Conservation (phyloP, 1,140 invertebrate genomes). For the Drosophila ohnishii region DNA sequence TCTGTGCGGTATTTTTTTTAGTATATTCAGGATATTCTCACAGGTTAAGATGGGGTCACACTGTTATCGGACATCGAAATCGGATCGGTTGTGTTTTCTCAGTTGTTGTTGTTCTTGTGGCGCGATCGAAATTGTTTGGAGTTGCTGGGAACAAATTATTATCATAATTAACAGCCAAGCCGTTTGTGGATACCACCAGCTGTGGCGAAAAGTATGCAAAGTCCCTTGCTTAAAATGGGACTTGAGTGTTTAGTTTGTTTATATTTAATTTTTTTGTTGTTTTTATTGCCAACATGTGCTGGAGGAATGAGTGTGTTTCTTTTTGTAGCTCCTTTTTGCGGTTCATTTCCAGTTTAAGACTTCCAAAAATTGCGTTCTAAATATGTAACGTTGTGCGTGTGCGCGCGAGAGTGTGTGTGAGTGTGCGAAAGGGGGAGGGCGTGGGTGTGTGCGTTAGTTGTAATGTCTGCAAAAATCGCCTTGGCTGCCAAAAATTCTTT, state of each 20-base stretch:
- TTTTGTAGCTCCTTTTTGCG: neutral
- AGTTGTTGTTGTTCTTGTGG: conserved; percentile 27
- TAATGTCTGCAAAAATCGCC: conserved; percentile 30
- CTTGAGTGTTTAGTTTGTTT: neutral
- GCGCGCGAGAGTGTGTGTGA: conserved; percentile 9
- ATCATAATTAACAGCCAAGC: conserved; percentile 2
- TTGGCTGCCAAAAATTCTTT: conserved; percentile 5
- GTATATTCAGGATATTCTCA: neutral
- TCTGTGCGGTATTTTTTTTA: too few relatives aligned
- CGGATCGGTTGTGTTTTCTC: conserved; percentile 18
- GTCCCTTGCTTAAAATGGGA: neutral
- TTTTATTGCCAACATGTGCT: conserved; percentile 11
- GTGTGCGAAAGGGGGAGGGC: conserved; percentile 1
- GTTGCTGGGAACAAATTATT: conserved; percentile 12
- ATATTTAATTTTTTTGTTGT: neutral
- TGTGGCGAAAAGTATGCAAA: conserved; percentile 25
- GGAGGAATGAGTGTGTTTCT: neutral
- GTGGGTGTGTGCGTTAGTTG: conserved; percentile 3
- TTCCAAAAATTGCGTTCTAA: conserved; percentile 31
- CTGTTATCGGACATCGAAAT: conserved; percentile 5
- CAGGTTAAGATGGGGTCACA: neutral
- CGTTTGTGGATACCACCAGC: conserved; percentile 24
- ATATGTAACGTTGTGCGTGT: conserved; percentile 8
- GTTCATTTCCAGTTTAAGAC: neutral
- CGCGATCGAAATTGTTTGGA: conserved; percentile 38